These are phyloP conservation scores for Epirrhoe alternata DNA, from an alignment of 2,888 invertebrate species.

Conservation along the genomic window DNA sequence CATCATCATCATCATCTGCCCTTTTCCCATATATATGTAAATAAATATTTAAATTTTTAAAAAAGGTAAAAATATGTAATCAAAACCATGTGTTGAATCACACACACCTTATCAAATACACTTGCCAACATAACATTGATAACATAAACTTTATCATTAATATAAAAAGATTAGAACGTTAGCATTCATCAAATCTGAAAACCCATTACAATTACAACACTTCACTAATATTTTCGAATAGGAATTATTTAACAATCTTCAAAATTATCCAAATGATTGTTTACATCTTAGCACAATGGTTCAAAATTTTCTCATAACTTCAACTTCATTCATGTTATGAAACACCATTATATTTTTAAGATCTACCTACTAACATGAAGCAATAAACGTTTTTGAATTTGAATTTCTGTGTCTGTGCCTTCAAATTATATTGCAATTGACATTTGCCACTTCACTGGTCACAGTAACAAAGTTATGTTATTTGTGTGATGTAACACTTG, in stretches of 20 bases:
- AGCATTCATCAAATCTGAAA: background rate
- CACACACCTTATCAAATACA: conserved; percentile 18
- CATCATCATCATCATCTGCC: no score
- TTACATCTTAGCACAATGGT: background rate
- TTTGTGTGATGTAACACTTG: background rate
- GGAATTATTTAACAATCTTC: background rate
- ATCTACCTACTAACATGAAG: no score
- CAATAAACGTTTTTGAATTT: no score
- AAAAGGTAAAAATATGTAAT: background rate
- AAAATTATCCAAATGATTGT: background rate
- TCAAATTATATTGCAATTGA: conserved; percentile 19
- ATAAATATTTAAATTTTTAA: no score
- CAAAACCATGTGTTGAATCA: conserved; percentile 1
- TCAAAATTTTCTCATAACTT: conserved; percentile 3
- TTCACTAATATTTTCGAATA: background rate
- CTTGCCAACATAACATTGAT: conserved; percentile 7
- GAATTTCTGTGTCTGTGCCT: background rate
- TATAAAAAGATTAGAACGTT: background rate
- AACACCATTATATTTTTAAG: no score
- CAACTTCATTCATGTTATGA: no score
- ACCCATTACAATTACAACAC: background rate
- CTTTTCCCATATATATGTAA: no score
- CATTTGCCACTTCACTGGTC: conserved; percentile 44
- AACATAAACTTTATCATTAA: background rate
- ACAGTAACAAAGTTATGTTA: conserved; percentile 27